Evolutionary conservation across 2,888 invertebrate genomes (phyloP).

Genomic region (Aleiodes leptofemur): DNA sequence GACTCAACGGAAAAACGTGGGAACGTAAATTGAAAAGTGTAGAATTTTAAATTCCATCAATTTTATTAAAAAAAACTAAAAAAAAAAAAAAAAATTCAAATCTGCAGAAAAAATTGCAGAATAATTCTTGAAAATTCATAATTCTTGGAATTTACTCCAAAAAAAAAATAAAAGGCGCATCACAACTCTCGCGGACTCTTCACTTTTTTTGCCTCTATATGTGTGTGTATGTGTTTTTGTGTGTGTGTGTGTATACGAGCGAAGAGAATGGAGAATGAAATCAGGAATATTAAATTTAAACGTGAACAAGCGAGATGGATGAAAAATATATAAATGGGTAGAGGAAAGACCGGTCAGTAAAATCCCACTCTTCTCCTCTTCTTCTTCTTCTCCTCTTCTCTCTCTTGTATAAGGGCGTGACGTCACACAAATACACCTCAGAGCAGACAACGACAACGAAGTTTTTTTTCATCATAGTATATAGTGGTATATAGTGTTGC

Average conservation of each 20-base stretch:
- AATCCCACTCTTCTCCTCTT: conserved; percentile 21
- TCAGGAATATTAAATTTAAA: neutral
- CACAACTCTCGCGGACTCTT: no score
- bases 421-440: conserved; percentile 6
- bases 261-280: neutral
- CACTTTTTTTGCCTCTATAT: no score
- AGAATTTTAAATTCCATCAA: neutral
- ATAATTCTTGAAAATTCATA: neutral
- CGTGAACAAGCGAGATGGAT: neutral
- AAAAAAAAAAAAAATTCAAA: neutral
- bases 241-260: neutral
- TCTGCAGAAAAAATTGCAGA: no score
- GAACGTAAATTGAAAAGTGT: conserved; percentile 60
- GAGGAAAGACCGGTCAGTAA: conserved; percentile 24
- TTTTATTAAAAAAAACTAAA: neutral
- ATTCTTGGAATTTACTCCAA: neutral
- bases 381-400: no score
- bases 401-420: conserved; percentile 8
- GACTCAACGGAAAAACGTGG: conserved; percentile 75
- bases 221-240: no score
- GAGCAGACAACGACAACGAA: neutral
- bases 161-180: no score
- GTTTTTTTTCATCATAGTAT: neutral
- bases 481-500: no score
- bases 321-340: neutral